Conservation (phyloP, 2,888 invertebrate species). For the Mesochorus sp. region DNA sequence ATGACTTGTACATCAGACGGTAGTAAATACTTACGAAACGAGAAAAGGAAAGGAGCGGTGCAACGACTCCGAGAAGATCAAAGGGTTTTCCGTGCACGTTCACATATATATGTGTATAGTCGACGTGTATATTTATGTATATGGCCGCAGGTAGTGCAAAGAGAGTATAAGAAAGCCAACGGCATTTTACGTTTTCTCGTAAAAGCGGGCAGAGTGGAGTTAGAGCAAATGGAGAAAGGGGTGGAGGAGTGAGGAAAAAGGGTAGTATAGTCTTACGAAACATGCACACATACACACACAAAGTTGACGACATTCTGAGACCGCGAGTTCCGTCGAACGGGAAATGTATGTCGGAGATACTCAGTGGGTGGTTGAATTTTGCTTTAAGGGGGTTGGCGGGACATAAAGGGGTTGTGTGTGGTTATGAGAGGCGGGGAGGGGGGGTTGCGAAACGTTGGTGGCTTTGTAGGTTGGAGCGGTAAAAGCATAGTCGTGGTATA, state of each 20-base stretch:
- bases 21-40: slow-evolving; percentile 40
- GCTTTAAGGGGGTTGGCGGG: slow-evolving; percentile 18
- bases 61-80: slow-evolving; percentile 58
- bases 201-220: slow-evolving; percentile 35
- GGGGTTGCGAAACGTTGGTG: slow-evolving; percentile 32
- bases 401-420: slow-evolving; percentile 19
- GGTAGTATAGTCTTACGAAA: slow-evolving; percentile 58
- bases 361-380: slow-evolving; percentile 47
- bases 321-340: slow-evolving; percentile 50
- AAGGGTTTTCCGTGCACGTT: slow-evolving; percentile 45
- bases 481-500: slow-evolving; percentile 4
- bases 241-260: slow-evolving; percentile 34
- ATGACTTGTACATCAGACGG: slow-evolving; percentile 22
- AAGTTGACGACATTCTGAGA: slow-evolving; percentile 17
- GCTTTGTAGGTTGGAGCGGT: slow-evolving; percentile 14
- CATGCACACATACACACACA: slow-evolving; percentile 34
- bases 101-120: slow-evolving; percentile 10
- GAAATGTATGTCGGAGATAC: slow-evolving; percentile 47
- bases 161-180: slow-evolving; percentile 42
- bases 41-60: slow-evolving; percentile 8
- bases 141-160: neutral
- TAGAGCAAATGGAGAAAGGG: slow-evolving; percentile 26
- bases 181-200: slow-evolving; percentile 44
- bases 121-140: neutral
- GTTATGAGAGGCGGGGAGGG: slow-evolving; percentile 39